A percentile compares a stretch with the other conserved stretches of the same genome.
phyloP scores from a whole-genome alignment of 2,797 vertebrate species.

The Hybognathus amarus region DNA sequence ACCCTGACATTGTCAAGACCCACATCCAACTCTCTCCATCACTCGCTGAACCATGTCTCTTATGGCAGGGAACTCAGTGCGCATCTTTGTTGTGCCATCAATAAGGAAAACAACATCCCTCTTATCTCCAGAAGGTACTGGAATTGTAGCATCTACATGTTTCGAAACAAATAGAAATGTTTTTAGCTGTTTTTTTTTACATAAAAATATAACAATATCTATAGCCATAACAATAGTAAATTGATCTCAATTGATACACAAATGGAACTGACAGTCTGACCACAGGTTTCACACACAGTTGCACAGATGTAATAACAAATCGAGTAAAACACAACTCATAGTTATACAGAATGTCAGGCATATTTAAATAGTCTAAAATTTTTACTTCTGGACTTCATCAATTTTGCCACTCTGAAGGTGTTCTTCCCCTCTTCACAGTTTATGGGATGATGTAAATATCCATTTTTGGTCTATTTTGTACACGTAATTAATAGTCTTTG shows the following conservation, averaged over 20 bases:
- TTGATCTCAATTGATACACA: background rate
- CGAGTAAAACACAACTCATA: background rate
- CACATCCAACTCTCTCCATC: constrained; percentile 85
- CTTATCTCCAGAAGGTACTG: constrained; percentile 74
- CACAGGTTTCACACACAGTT: background rate
- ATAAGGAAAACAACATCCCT: constrained; percentile 93
- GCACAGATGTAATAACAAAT: background rate
- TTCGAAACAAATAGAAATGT: background rate
- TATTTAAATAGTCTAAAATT: background rate
- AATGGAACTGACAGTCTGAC: background rate
- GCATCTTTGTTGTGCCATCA: constrained; percentile 83
- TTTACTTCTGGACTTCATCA: background rate
- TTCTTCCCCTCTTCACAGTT: background rate
- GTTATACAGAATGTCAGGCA: background rate
- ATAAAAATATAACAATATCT: background rate
- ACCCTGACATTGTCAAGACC: constrained; percentile 86
- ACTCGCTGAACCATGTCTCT: constrained; percentile 84
- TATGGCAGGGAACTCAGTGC: constrained; percentile 82
- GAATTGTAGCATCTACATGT: constrained; percentile 52
- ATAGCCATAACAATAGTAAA: background rate
- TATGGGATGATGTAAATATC: background rate
- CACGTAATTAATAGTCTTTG: background rate
- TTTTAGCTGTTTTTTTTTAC: background rate
- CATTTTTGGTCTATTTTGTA: background rate
- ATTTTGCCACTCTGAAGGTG: background rate